Evolutionary conservation across 92 coral and sea anemone species (phyloP).

Genomic region (Actinostola sp.): DNA sequence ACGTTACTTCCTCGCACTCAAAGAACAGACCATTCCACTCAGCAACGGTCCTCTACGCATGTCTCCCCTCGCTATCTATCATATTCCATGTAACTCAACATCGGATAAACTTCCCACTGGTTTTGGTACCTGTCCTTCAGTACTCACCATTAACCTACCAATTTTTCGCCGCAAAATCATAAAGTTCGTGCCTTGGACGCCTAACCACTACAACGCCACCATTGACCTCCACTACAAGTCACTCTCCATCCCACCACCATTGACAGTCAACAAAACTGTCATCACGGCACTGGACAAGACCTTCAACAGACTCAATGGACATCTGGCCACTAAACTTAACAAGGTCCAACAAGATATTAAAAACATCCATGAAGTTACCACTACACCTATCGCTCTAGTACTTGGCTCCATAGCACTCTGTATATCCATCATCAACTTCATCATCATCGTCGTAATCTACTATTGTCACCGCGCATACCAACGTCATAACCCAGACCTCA

Average conservation of each 20-base stretch:
- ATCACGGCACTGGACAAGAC: constrained; percentile 18
- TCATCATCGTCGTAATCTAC: too few relatives aligned
- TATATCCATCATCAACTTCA: too few relatives aligned
- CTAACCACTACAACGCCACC: not conserved
- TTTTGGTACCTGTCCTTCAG: constrained; percentile 27
- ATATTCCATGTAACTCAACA: constrained; percentile 25
- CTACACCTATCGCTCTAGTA: too few relatives aligned
- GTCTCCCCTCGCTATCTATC: constrained; percentile 13
- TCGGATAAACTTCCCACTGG: constrained; percentile 14
- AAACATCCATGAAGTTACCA: not conserved
- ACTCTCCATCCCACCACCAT: constrained; percentile 24
- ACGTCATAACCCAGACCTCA: too few relatives aligned
- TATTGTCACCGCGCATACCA: too few relatives aligned
- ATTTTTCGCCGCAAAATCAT: constrained; percentile 1
- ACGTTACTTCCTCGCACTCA: not conserved
- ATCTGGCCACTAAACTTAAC: not conserved
- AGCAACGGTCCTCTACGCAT: not conserved
- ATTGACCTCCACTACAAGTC: constrained; percentile 15
- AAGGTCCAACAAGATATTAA: not conserved
- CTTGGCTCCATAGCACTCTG: too few relatives aligned
- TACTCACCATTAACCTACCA: constrained; percentile 9
- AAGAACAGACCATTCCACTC: not conserved
- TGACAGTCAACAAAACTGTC: constrained; percentile 10
- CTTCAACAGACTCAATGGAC: not conserved
- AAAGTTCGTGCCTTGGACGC: constrained; percentile 5